A percentile compares a stretch with the other conserved stretches of the same genome.
Conservation (phyloP, 1,140 invertebrate species). For the Maconellicoccus hirsutus region DNA sequence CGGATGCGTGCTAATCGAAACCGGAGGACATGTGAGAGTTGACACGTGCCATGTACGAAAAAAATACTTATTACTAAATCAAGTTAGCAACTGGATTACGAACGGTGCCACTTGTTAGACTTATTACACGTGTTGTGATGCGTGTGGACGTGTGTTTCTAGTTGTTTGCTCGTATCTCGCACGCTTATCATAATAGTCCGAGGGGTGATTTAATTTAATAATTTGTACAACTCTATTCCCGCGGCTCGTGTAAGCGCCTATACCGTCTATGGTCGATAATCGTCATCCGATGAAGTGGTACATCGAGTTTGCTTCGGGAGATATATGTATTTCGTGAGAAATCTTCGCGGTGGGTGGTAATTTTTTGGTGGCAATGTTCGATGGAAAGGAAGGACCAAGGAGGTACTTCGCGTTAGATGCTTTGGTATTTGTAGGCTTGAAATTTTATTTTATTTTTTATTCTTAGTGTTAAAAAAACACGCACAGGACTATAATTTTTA, state of each 20-base stretch:
- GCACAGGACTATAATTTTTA: too few species aligned
- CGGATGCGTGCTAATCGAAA: background rate
- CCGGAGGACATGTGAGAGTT: background rate
- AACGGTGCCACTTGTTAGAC: slow-evolving; percentile 2
- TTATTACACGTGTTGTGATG: slow-evolving; percentile 3
- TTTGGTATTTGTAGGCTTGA: too few species aligned
- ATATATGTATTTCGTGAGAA: too few species aligned
- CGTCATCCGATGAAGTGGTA: background rate
- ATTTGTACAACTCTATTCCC: background rate
- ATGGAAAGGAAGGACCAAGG: too few species aligned
- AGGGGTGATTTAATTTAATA: slow-evolving; percentile 9
- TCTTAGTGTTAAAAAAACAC: too few species aligned
- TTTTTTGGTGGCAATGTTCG: too few species aligned
- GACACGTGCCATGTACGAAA: background rate
- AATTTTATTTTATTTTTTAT: too few species aligned
- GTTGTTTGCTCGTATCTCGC: background rate
- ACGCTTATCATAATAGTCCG: background rate
- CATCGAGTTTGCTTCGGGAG: background rate
- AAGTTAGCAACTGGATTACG: background rate
- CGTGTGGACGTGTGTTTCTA: slow-evolving; percentile 1
- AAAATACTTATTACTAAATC: slow-evolving; percentile 5
- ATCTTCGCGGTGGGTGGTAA: too few species aligned
- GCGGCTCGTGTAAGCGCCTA: background rate
- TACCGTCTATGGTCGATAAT: background rate
- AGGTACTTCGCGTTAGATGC: too few species aligned